Percentiles rank a stretch among this genome's conserved stretches.
Conservation (phyloP, 2,888 invertebrate species). For the Strigamia crassipes region DNA sequence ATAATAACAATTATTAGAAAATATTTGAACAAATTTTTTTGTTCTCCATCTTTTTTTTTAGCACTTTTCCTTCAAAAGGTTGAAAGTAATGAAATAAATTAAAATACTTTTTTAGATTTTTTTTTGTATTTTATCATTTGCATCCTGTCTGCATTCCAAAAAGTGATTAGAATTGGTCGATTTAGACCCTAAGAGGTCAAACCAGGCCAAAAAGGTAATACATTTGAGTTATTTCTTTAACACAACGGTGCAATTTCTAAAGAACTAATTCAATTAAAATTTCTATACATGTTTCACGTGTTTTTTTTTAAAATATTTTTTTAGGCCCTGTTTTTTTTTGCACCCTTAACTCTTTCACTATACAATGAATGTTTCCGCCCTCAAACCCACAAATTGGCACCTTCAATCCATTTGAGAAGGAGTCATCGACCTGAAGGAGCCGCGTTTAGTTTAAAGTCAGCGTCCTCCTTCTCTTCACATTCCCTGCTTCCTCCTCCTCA, state of each 20-base stretch:
- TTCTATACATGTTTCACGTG: neutral
- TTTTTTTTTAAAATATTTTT: slow-evolving; percentile 6
- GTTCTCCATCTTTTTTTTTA: too few relatives aligned
- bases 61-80: neutral
- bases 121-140: neutral
- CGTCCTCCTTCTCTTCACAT: slow-evolving; percentile 19
- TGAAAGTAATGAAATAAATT: neutral
- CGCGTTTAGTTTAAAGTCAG: slow-evolving; percentile 28
- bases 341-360: slow-evolving; percentile 12
- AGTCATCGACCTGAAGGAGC: slow-evolving; percentile 42
- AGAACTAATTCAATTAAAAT: neutral
- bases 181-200: neutral
- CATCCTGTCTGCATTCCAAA: slow-evolving; percentile 20
- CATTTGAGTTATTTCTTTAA: neutral
- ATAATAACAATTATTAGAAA: too few relatives aligned
- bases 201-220: neutral
- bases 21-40: too few relatives aligned
- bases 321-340: neutral
- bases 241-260: neutral
- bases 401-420: slow-evolving; percentile 38
- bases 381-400: slow-evolving; percentile 36
- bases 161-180: neutral
- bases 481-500: slow-evolving; percentile 39
- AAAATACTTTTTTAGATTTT: neutral
- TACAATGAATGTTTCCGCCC: slow-evolving; percentile 39